Conservation (phyloP, 2,888 invertebrate species). For the Thysanoteuthis rhombus region DNA sequence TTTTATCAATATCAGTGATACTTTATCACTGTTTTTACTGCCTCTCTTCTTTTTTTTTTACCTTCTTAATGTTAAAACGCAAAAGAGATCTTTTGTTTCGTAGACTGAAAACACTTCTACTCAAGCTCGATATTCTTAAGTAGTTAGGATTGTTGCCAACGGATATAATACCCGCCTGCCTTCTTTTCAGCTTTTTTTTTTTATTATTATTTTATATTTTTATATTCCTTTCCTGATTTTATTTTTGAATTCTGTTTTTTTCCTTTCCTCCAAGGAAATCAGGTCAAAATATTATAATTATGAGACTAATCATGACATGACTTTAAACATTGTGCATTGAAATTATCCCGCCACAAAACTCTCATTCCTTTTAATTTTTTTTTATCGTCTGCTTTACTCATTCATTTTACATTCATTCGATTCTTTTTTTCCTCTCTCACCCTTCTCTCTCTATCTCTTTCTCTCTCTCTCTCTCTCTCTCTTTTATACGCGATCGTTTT, state of each 20-base stretch:
- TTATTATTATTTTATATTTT: background rate
- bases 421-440: background rate
- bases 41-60: background rate
- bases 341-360: background rate
- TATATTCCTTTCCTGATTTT: background rate
- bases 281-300: constrained; percentile 12
- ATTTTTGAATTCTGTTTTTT: background rate
- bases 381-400: background rate
- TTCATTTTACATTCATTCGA: background rate
- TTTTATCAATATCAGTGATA: background rate
- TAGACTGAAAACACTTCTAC: background rate
- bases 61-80: background rate
- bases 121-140: background rate
- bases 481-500: background rate
- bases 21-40: background rate
- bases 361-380: background rate
- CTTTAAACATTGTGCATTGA: background rate
- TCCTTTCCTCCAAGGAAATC: background rate
- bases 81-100: background rate
- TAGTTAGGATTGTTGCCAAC: background rate
- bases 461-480: background rate
- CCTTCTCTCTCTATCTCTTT: background rate
- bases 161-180: background rate
- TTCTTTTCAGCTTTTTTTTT: background rate
- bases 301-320: background rate